These are phyloP conservation scores for Garrulus glandarius DNA, from an alignment of 2,797 vertebrate species.

Conservation along the genomic window DNA sequence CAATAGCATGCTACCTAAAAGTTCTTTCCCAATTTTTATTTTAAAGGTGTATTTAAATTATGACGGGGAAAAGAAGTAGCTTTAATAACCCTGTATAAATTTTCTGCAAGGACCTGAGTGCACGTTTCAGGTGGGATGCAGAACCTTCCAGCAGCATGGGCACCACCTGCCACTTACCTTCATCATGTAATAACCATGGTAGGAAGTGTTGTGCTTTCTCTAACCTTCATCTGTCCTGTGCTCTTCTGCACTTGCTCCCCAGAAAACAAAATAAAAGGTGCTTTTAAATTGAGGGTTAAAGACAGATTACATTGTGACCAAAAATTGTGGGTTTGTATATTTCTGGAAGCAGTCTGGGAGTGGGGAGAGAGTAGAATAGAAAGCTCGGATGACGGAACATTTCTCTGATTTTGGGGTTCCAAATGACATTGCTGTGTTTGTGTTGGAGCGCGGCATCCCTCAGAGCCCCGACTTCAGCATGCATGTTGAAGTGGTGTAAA, in stretches of 20 bases:
- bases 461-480: rapidly evolving
- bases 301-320: not conserved
- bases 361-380: not conserved
- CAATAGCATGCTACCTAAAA: not conserved
- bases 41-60: not conserved
- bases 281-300: not conserved
- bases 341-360: not conserved
- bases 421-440: rapidly evolving
- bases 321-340: not conserved
- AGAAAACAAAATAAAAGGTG: not conserved
- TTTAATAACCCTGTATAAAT: not conserved
- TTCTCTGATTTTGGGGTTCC: not conserved
- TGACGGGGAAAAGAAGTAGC: not conserved
- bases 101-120: not conserved
- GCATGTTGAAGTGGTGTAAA: rapidly evolving
- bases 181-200: rapidly evolving
- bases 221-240: rapidly evolving
- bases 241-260: not conserved
- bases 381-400: not conserved
- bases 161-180: not conserved
- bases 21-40: not conserved
- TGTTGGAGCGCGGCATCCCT: not conserved
- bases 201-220: not conserved
- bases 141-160: not conserved
- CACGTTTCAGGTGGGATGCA: rapidly evolving